phyloP scores from a whole-genome alignment of 53 echinoderm and acorn worm species.

The Mesocentrotus franciscanus region DNA sequence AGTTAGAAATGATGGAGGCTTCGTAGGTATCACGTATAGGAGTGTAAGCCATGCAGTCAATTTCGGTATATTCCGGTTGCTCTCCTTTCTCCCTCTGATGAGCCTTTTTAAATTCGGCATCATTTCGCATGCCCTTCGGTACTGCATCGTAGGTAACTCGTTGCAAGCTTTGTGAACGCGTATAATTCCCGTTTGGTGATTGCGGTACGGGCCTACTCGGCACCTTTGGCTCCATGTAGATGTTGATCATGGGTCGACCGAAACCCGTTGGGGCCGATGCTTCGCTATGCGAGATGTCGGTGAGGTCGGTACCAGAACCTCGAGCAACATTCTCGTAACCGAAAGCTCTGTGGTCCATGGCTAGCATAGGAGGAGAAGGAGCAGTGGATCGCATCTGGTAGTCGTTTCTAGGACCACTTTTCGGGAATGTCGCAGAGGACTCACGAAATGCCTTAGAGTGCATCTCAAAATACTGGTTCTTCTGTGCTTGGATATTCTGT shows the following conservation, averaged over 20 bases:
- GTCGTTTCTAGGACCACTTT: constrained; percentile 6
- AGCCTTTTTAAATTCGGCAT: neutral
- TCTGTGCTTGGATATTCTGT: constrained; percentile 34
- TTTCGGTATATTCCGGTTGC: constrained; percentile 54
- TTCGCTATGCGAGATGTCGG: constrained; percentile 14
- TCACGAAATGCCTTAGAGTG: constrained; percentile 19
- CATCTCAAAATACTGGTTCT: constrained; percentile 66
- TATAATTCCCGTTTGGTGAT: neutral
- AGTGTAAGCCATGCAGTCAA: constrained; percentile 9
- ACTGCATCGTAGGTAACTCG: constrained; percentile 53
- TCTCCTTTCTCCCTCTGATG: neutral
- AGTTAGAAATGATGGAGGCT: constrained; percentile 50
- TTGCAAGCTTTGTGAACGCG: constrained; percentile 32
- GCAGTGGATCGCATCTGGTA: constrained; percentile 39
- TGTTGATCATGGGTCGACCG: neutral
- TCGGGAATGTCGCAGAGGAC: constrained; percentile 38
- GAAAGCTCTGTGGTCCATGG: neutral
- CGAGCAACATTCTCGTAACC: constrained; percentile 50
- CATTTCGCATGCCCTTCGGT: neutral
- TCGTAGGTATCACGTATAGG: constrained; percentile 42
- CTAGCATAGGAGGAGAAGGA: constrained; percentile 13
- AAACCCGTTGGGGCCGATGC: neutral
- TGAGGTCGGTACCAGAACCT: constrained; percentile 46
- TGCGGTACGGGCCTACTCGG: constrained; percentile 24
- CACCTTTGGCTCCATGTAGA: constrained; percentile 55